Percentiles rank a stretch among this genome's conserved stretches.
Conservation (phyloP, 2,113 vertebrate species). For the Sceloporus tristichus region DNA sequence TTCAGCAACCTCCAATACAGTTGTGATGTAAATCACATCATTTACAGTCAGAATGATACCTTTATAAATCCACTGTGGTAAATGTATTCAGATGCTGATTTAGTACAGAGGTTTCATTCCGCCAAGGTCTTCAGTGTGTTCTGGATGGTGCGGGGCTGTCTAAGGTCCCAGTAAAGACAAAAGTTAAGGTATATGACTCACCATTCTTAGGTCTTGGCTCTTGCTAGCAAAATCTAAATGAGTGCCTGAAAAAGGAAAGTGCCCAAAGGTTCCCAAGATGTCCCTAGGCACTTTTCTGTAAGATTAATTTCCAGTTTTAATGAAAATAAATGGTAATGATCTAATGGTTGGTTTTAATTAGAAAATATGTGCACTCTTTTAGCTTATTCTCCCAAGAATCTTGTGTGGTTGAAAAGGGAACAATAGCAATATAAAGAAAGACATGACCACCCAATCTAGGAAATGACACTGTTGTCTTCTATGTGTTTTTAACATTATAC, state of each 20-base stretch:
- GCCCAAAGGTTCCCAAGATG: neutral
- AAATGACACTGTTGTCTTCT: neutral
- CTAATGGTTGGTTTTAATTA: conserved; percentile 48
- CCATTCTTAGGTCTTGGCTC: neutral
- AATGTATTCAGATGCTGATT: conserved; percentile 12
- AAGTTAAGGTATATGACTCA: neutral
- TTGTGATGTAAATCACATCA: conserved; percentile 38
- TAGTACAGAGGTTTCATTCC: neutral
- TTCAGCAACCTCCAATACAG: neutral
- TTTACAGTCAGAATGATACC: conserved; percentile 17
- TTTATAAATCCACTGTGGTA: conserved; percentile 1
- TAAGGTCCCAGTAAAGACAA: neutral
- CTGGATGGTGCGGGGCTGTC: neutral
- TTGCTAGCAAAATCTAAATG: neutral
- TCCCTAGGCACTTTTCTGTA: conserved; percentile 15
- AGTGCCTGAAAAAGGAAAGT: conserved; percentile 31
- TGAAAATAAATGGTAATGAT: conserved; percentile 43
- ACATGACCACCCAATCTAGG: conserved; percentile 5
- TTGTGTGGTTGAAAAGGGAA: conserved; percentile 12
- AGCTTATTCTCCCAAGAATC: neutral
- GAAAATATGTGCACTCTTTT: conserved; percentile 44
- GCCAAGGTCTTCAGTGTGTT: neutral
- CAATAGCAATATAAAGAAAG: neutral
- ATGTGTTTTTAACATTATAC: rapidly evolving
- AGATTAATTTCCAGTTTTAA: conserved; percentile 60